Base-by-base conservation (phyloP, 53 echinoderm and acorn worm species). In the Astropecten irregularis region DNA sequence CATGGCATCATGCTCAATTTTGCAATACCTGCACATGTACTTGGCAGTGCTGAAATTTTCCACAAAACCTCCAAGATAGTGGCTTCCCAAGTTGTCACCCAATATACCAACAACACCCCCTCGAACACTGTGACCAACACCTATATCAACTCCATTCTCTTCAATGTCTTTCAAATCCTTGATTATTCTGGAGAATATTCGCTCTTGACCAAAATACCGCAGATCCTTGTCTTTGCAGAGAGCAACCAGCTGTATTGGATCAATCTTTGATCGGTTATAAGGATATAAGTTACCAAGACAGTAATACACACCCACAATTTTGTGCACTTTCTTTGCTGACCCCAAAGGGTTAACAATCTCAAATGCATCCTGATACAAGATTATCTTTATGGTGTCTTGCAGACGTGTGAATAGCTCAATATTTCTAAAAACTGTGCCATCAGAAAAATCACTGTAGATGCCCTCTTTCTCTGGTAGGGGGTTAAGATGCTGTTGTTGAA, bases 331-430 rank as follows among this genome's bases (percentile, higher is more conserved):
- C 35, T 58, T 84, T 16, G 84, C 71, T 20, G 85, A 85, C n/a
- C 81, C 88, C 4, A 82, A 57, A 2, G 71, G 88, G 51, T 87
- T 87, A 1, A 58, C 81, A n/a, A 87, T 71, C 47, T 87, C 82
- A 82, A 87, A 87, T 27, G 69, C 71, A 70, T 81, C 88, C 30
- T 87, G 88, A 33, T 79, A 81, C 20, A 87, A 69, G 36, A 81
- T 60, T 1, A 87, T 27, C 29, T 42, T 40, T 22, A 81, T 0
- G 16, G 34, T 74, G 31, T 44, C 77, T 23, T 28, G 34, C 0
- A 35, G 21, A 40, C 49, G 25, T 65, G 35, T 13, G 68, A 66
- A 86, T 5, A 36, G 39, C 39, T 32, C 30, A 14, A 49, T 83
- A 9, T 61, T 57, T 19, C 81, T 90, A 52, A 68, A 88, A 30